Conservation (phyloP, 1,140 invertebrate genomes). For the Euschistus heros region DNA sequence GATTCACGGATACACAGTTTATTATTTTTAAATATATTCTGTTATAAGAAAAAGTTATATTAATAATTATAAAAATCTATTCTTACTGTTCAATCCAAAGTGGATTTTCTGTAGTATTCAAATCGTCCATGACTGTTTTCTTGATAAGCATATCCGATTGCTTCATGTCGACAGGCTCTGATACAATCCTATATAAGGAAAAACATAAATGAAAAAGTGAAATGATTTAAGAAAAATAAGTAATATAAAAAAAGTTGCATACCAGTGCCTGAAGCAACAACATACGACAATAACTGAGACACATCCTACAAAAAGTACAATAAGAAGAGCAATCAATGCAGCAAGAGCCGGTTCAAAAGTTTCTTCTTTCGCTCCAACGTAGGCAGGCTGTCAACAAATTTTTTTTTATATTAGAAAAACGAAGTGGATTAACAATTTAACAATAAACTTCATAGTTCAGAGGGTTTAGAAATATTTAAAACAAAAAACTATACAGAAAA, state of each 20-base stretch:
- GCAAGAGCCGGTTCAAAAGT: slow-evolving; percentile 75
- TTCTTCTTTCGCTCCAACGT: slow-evolving; percentile 43
- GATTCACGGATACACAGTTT: too few relatives aligned
- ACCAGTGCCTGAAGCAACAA: slow-evolving; percentile 79
- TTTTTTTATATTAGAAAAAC: not conserved
- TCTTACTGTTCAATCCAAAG: slow-evolving; percentile 83
- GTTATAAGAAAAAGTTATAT: too few relatives aligned
- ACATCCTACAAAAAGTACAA: slow-evolving; percentile 75
- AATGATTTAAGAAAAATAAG: slow-evolving; percentile 3
- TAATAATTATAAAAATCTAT: not conserved
- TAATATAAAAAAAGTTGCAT: slow-evolving; percentile 32
- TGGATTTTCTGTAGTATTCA: slow-evolving; percentile 83
- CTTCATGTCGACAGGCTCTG: slow-evolving; percentile 52
- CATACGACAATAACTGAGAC: slow-evolving; percentile 79
- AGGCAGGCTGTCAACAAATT: slow-evolving; percentile 38
- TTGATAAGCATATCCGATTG: slow-evolving; percentile 72
- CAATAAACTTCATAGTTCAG: too few relatives aligned
- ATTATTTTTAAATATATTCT: too few relatives aligned
- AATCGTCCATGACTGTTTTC: slow-evolving; percentile 68
- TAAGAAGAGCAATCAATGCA: slow-evolving; percentile 70
- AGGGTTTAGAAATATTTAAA: too few relatives aligned
- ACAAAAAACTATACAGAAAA: too few relatives aligned
- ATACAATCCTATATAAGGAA: slow-evolving; percentile 43
- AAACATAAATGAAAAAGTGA: slow-evolving; percentile 5
- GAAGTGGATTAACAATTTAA: too few relatives aligned